Conservation (phyloP, 2,797 vertebrate species). For the Dromococcyx pavoninus region DNA sequence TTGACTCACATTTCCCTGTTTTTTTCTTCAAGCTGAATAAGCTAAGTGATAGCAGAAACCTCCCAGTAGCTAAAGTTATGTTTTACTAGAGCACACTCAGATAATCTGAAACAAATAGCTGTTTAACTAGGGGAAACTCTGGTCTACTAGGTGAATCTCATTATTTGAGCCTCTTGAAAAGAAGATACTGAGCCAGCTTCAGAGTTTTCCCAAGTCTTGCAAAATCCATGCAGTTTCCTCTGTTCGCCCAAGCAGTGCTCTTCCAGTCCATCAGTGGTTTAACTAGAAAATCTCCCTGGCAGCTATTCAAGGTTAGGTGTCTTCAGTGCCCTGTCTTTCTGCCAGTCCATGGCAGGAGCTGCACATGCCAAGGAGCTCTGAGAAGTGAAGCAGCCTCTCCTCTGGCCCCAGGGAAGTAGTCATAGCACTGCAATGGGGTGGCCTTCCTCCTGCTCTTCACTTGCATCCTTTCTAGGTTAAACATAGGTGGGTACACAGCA, state of each 20-base stretch:
- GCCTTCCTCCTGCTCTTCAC: background rate
- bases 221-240: background rate
- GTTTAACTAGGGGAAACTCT: background rate
- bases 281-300: background rate
- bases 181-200: background rate
- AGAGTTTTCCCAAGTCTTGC: background rate
- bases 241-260: background rate
- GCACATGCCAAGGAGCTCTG: background rate
- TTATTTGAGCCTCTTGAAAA: background rate
- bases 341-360: background rate
- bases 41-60: background rate
- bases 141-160: background rate
- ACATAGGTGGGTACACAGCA: background rate
- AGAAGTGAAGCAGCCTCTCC: background rate
- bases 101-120: background rate
- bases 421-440: background rate
- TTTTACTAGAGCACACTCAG: background rate
- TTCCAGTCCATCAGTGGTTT: background rate
- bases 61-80: background rate
- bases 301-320: background rate
- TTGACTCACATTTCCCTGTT: background rate
- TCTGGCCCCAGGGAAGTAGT: background rate
- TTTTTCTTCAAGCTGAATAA: background rate
- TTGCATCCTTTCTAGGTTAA: conserved; percentile 7
- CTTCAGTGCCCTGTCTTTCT: background rate